Base-by-base conservation (phyloP, 2,888 invertebrate species). In the Eristalis pertinax region DNA sequence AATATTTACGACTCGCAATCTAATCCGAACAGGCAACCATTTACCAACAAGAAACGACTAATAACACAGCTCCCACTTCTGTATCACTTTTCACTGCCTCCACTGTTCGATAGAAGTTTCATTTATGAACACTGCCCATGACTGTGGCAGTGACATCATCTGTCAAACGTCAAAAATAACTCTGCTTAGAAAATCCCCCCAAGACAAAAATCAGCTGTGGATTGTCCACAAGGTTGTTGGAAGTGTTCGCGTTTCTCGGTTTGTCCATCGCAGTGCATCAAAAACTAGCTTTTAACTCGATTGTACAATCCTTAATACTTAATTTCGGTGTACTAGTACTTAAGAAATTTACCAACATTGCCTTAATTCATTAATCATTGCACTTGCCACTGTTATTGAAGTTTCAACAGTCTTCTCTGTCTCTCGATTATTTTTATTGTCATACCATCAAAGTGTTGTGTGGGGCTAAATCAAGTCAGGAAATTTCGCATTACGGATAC, bases 171-270 rank as follows among this genome's bases (percentile, higher is more conserved):
- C 74, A 74, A 74, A 22, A 15, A 24, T 19, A 15, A 26, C 13
- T 29, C n/a, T n/a, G 4, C 2, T 7, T 7, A 64, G 32, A n/a
- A 10, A n/a, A 63, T 22, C 22, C 11, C 15, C 15, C 26, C 58
- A 24, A 13, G 15, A 13, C 60, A 60, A 60, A 64, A 70, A 72
- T 58, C 70, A 78, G 78, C 78, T 70, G 78, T 41, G 38, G 67
- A 4, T 60, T 65, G 24, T 58, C 38, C 26, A n/a, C 58, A 5
- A 58, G 50, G 15, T 64, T 74, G 63, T 62, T 26, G 15, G 11
- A n/a, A 22, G 4, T 41, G 38, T 24, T 69, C 29, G 77, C 64
- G 50, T 78, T 19, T 65, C 65, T 58, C 32, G 58, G 38, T 65
- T 58, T 22, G 64, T 15, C 38, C 7, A 24, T 0, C 11, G 19